These are phyloP conservation scores for Gavialis gangeticus DNA, from an alignment of 2,113 vertebrate species.

Conservation along the genomic window DNA sequence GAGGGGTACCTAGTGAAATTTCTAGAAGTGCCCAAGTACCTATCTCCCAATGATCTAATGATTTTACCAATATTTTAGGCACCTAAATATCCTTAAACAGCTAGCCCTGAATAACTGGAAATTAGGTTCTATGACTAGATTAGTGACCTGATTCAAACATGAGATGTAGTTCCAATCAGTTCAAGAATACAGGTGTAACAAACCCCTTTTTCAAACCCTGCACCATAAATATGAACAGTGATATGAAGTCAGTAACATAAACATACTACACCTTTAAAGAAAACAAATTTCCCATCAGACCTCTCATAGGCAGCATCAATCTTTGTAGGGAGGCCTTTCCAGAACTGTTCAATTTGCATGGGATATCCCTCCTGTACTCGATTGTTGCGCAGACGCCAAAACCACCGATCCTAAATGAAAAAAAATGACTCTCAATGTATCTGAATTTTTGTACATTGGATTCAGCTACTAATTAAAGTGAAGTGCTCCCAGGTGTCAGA, in stretches of 20 bases:
- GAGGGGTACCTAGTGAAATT: neutral
- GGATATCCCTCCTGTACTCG: constrained; percentile 97
- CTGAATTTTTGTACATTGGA: neutral
- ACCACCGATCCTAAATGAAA: constrained; percentile 90
- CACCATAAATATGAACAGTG: neutral
- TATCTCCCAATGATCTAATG: neutral
- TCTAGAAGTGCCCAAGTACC: neutral
- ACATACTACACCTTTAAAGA: constrained; percentile 92
- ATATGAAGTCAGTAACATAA: neutral
- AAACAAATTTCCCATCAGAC: constrained; percentile 96
- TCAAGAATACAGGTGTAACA: accelerated
- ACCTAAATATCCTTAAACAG: neutral
- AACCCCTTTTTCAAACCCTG: neutral
- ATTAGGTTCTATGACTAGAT: neutral
- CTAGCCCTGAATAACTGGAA: neutral
- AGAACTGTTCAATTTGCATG: constrained; percentile 98
- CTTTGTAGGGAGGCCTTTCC: constrained; percentile 94
- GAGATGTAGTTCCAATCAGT: neutral
- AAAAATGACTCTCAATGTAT: constrained; percentile 22
- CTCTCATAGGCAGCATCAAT: constrained; percentile 97
- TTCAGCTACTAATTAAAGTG: neutral
- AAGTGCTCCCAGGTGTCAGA: neutral
- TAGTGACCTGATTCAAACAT: neutral
- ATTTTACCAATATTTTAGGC: neutral
- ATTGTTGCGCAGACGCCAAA: constrained; percentile 97